Evolutionary conservation across 2,113 vertebrate species (phyloP), one percentile per base, ranked within the genome.

Genomic region (Glaucomys volans): DNA sequence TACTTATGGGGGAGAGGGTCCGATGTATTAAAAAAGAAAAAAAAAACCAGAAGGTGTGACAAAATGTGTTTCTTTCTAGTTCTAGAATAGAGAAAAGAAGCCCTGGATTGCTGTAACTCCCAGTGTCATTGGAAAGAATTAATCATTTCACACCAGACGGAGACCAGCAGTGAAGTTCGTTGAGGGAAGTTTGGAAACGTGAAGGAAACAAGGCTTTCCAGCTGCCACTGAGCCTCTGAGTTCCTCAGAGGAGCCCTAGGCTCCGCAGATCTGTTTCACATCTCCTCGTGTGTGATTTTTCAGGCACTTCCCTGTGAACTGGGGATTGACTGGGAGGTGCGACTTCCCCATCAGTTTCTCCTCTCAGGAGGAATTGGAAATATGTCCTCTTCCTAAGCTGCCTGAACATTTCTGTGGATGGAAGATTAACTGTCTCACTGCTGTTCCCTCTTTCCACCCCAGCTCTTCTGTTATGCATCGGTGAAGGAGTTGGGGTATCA

Each of bases 101-200:
- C 64, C 67, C 77, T 3, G 32, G 14, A 57, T 94, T 44, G 57
- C 75, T 18, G 0, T 0, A 76, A 69, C 67, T 95, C 85, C 81
- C 80, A 8, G 52, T 82, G 50, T 59, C 95, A 81, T 76, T 95
- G 82, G n/a, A 85, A 90, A 92, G 87, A 97, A 95, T 92, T 96
- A 90, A 97, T 97, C 95, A 96, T 83, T 92, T 97, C 95, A 97
- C 94, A 95, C 95, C 98, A 98, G 96, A 97, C 87, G 37, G 97
- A 96, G 80, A 96, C 74, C 95, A 47, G 74, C 37, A n/a, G 93
- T 42, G 93, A 95, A 74, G 97, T 47, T 94, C 1, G 12, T 40
- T 32, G 88, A 88, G 94, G 95, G 95, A 91, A 97, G 91, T 96
- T 97, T 80, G 95, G 90, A 96, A 95, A 93, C 89, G 62, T 12